Conservation (phyloP, 2,113 vertebrate genomes). For the Hipposideros armiger region DNA sequence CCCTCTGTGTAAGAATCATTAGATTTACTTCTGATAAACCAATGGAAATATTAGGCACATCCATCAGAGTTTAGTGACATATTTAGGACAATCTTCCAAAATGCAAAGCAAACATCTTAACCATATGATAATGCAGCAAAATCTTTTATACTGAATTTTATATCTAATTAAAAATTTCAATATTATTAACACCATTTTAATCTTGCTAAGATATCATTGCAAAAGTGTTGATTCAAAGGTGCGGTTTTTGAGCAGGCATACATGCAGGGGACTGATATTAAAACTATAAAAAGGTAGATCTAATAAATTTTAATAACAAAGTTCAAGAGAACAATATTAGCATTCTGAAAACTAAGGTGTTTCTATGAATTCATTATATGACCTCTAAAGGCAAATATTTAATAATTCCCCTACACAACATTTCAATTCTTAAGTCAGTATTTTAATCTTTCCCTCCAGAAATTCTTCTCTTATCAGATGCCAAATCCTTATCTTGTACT, state of each 20-base stretch:
- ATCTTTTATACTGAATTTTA: constrained; percentile 56
- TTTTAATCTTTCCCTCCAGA: not conserved
- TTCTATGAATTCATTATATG: not conserved
- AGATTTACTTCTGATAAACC: constrained; percentile 63
- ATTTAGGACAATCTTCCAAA: constrained; percentile 71
- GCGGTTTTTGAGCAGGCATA: not conserved
- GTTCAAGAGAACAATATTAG: not conserved
- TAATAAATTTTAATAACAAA: constrained; percentile 46
- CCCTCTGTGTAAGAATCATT: constrained; percentile 2
- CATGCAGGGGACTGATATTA: not conserved
- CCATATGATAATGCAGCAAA: not conserved
- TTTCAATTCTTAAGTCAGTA: constrained; percentile 5
- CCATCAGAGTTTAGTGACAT: constrained; percentile 49
- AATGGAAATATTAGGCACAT: constrained; percentile 37
- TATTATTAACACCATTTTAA: constrained; percentile 59
- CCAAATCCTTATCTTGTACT: not conserved
- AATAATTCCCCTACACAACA: not conserved
- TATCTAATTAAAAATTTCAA: constrained; percentile 30
- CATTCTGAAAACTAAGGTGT: not conserved
- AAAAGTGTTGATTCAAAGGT: not conserved
- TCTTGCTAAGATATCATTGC: constrained; percentile 36
- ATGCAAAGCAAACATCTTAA: constrained; percentile 23
- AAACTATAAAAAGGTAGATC: not conserved
- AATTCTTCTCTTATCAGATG: not conserved
- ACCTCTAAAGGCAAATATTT: not conserved